Evolutionary conservation across 2,797 vertebrate genomes (phyloP).

Genomic region (Diglossa cyanea): DNA sequence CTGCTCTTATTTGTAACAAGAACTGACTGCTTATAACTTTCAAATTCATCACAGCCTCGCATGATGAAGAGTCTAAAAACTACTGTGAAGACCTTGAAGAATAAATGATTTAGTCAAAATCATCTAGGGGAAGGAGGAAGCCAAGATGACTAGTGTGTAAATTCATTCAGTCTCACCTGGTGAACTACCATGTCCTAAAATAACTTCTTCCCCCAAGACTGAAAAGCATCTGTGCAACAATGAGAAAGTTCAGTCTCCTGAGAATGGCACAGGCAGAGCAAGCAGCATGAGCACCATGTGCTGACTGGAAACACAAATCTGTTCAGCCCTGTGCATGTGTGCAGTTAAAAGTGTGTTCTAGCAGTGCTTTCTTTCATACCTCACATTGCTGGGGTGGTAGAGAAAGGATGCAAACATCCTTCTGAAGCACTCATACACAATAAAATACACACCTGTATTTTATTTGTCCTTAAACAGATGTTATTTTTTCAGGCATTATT

Average conservation of each 20-base stretch:
- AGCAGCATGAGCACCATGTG: not conserved
- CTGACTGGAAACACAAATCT: not conserved
- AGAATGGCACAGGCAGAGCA: not conserved
- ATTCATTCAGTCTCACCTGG: not conserved
- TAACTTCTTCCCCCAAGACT: not conserved
- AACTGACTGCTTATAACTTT: not conserved
- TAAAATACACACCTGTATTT: not conserved
- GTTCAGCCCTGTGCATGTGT: not conserved
- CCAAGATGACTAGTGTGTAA: not conserved
- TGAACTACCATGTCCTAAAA: not conserved
- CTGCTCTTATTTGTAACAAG: not conserved
- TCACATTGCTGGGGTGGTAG: too few relatives aligned
- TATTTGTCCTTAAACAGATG: not conserved
- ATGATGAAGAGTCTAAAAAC: not conserved
- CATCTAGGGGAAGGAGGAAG: not conserved
- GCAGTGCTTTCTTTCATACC: not conserved
- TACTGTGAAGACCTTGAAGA: not conserved
- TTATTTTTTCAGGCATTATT: not conserved
- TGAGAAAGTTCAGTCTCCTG: not conserved
- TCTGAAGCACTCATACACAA: not conserved
- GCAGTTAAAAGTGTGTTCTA: not conserved
- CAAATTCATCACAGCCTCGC: not conserved
- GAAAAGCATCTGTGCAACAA: not conserved
- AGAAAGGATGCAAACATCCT: not conserved
- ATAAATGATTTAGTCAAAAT: not conserved